Percentiles rank a stretch among this genome's conserved stretches.
Evolutionary conservation across 2,888 invertebrate genomes (phyloP).

Genomic region (Pandemis corylana): DNA sequence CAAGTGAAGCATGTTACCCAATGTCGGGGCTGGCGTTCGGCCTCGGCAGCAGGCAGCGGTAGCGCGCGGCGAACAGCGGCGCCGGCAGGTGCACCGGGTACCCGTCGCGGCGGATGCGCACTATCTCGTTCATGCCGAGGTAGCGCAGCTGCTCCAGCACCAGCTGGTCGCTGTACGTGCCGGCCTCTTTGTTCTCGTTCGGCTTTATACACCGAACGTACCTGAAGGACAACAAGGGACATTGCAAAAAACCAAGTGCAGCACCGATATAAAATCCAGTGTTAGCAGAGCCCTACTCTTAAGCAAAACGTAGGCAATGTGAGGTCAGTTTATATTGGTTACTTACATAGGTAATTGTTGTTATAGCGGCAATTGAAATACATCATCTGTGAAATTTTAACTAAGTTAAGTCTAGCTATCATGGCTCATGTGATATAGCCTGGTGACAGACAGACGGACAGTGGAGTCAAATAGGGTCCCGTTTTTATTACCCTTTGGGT

Average conservation of each 20-base stretch:
- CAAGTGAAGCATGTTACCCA: conserved; percentile 51
- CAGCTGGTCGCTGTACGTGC: conserved; percentile 91
- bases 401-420: too few relatives aligned
- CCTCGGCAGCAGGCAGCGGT: conserved; percentile 89
- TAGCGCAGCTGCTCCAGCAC: conserved; percentile 95
- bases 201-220: conserved; percentile 97
- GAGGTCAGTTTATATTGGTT: too few relatives aligned
- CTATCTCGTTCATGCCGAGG: conserved; percentile 97
- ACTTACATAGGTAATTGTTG: too few relatives aligned
- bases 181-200: conserved; percentile 92
- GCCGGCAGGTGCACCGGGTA: conserved; percentile 94
- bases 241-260: neutral
- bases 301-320: too few relatives aligned
- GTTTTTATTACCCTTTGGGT: too few relatives aligned
- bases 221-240: conserved; percentile 67
- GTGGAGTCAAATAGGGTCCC: too few relatives aligned
- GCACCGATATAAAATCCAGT: too few relatives aligned
- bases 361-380: too few relatives aligned
- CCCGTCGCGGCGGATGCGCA: conserved; percentile 94
- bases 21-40: conserved; percentile 68
- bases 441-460: too few relatives aligned
- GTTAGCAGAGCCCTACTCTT: too few relatives aligned
- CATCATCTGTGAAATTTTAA: too few relatives aligned
- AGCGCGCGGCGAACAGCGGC: conserved; percentile 90
- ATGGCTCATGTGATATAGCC: too few relatives aligned